Conservation (phyloP, 2,797 vertebrate genomes). For the Telmatherina bonti region DNA sequence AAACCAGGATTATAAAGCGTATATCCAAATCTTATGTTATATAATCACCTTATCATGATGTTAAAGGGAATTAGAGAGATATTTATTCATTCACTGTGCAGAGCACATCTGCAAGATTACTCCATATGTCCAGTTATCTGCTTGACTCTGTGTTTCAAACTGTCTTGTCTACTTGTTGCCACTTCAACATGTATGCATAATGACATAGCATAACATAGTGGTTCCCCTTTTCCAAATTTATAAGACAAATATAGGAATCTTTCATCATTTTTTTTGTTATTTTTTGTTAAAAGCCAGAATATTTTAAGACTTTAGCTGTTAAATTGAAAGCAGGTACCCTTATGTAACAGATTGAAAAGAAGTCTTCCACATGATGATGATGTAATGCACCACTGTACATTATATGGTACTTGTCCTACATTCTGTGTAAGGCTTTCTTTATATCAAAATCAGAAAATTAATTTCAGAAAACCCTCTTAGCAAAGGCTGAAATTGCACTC, state of each 20-base stretch:
- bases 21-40: conserved; percentile 52
- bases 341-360: neutral
- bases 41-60: conserved; percentile 47
- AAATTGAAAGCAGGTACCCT: neutral
- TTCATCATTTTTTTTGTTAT: neutral
- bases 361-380: neutral
- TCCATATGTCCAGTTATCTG: conserved; percentile 37
- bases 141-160: conserved; percentile 6
- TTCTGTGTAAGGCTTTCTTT: neutral
- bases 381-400: too few species aligned
- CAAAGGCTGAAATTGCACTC: neutral
- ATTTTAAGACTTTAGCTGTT: conserved; percentile 1
- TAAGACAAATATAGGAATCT: neutral
- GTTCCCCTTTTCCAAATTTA: neutral
- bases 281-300: neutral
- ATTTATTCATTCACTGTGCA: conserved; percentile 48
- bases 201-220: neutral
- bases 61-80: conserved; percentile 50
- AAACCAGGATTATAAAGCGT: conserved; percentile 49
- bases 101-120: conserved; percentile 37
- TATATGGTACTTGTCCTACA: neutral
- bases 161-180: neutral
- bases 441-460: neutral
- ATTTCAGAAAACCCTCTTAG: neutral
- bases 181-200: neutral